Base-by-base conservation (phyloP, 2,113 vertebrate species). In the Heliornis fulica region DNA sequence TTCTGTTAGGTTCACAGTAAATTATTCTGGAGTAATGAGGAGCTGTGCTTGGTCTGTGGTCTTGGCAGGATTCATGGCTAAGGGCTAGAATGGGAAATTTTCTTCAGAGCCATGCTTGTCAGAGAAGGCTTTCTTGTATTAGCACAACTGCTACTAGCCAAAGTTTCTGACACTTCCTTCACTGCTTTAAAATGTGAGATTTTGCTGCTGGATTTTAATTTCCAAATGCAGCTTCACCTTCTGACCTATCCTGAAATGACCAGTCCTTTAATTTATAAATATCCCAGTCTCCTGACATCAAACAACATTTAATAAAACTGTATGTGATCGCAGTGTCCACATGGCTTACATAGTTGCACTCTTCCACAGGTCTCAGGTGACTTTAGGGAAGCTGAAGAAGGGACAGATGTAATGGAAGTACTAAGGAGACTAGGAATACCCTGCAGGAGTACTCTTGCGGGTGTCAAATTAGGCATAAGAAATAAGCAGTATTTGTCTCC, bases 231-330 rank as follows among this genome's bases (percentile, higher is more conserved):
- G 16, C 25, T 89, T 94, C 54, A 89, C 64, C 51, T 66, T 74
- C 59, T 85, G 46, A 34, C 61, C 70, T 78, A 56, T 75, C 70
- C 54, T 91, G 26, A 60, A 77, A 48, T 65, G n/a, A 89, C 75
- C 34, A 82, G 25, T 46, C 34, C 45, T 69, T 31, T 56, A 32
- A 60, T 84, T 91, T 50, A 53, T 60, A 77, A 57, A 46, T 34
- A 89, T 43, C 71, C 38, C 69, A 51, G 41, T 76, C 32, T 28
- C 51, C 56, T 61, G 68, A 75, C 40, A 81, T 25, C 31, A 95
- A 96, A 89, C 66, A 72, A 17, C 53, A 61, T 93, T 90, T 81
- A 79, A 87, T 70, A 38, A 59, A 83, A 40, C 84, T 25, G 23
- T 18, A 15, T 15, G 25, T 18, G 79, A 63, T 2, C 15, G 13